Evolutionary conservation across 2,888 invertebrate genomes (phyloP), one percentile per base, ranked within the genome.

Genomic region (Aleiodes testaceus): DNA sequence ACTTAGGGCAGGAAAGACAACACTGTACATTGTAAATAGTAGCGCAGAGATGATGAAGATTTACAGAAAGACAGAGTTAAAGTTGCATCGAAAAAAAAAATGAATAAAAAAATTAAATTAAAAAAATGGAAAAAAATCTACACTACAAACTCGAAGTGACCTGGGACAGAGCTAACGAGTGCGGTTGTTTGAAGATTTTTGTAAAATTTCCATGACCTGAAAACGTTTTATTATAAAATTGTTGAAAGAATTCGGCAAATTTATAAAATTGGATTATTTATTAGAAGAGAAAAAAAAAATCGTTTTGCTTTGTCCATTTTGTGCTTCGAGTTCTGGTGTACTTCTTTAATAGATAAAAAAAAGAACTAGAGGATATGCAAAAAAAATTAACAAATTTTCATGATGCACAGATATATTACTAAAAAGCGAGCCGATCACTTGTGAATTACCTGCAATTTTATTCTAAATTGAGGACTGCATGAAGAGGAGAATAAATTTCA

Each of bases 1-100:
- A 82, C 78, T 81, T 85, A 85, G 82, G 82, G 80, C 84, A 82
- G 79, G 81, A 82, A 81, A 79, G 79, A 82, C 77, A 79, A 78
- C 78, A 77, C 80, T 87, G 86, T 87, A 87, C 82, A 87, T 87
- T 87, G 87, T 87, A 87, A 85, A 87, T 87, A 87, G 80, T 85
- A 83, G 85, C 79, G 80, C 78, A 81, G 75, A 80, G 77, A 80
- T 77, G 75, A 77, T 72, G 81, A 82, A 74, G 80, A 77, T 82
- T 77, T 82, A 82, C 79, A 79, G 80, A 79, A 77, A 78, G 77
- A 82, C 80, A 82, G 81, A 82, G 79, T 82, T 83, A 82, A 82
- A 77, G 77, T 81, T 78, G 81, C 81, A 79, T 82, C 79, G 82
- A 82, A 80, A 74, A 67, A 74, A 67, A 52, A 61, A 61, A 26